Conservation (phyloP, 2,888 invertebrate genomes). For the Caenorhabditis sp. region DNA sequence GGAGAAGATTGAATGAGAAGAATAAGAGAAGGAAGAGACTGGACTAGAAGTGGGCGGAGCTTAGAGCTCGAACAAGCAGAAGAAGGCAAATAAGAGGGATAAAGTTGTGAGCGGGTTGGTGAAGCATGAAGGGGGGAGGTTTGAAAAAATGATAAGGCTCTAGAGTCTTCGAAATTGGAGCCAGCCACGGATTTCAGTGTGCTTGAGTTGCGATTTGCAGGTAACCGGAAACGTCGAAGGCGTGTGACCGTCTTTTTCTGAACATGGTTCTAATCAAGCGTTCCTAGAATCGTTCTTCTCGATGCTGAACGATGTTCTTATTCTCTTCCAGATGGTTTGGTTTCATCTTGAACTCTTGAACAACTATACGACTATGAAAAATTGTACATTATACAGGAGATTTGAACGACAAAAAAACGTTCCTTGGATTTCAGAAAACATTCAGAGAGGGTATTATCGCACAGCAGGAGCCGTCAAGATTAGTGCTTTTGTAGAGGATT, state of each 20-base stretch:
- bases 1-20: slow-evolving; percentile 28
- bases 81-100: background rate
- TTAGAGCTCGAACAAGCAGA: slow-evolving; percentile 6
- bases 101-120: background rate
- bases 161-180: background rate
- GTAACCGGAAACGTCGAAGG: too few relatives aligned
- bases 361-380: background rate
- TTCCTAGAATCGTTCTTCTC: too few relatives aligned
- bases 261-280: background rate
- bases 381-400: background rate
- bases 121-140: background rate
- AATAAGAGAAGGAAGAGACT: background rate
- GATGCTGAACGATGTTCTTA: background rate
- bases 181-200: background rate
- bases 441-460: background rate
- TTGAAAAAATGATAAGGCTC: too few relatives aligned
- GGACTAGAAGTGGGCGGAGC: slow-evolving; percentile 8
- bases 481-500: background rate
- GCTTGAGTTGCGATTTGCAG: too few relatives aligned
- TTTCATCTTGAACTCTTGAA: background rate
- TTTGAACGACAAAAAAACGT: background rate
- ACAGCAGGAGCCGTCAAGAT: background rate
- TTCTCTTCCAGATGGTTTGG: background rate
- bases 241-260: background rate
- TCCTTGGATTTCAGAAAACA: background rate